phyloP scores from a whole-genome alignment of 30 jellyfish, hydroid and myxozoan genomes.

The Aurelia sp. region DNA sequence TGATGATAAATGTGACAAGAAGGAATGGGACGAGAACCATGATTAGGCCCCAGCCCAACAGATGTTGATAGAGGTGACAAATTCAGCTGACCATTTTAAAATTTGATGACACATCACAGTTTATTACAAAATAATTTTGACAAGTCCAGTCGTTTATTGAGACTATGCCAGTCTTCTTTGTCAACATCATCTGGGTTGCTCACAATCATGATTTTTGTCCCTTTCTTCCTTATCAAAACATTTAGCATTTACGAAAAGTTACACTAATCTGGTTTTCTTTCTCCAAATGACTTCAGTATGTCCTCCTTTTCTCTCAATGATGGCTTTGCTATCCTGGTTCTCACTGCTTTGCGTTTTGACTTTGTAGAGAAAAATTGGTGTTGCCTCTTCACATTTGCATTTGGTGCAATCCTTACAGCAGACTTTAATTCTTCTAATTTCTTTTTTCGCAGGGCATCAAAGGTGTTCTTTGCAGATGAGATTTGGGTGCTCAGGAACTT shows the following conservation, averaged over 20 bases:
- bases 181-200: too few species aligned
- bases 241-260: conserved; percentile 1
- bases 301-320: conserved; percentile 28
- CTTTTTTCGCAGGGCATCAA: conserved; percentile 29
- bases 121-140: too few species aligned
- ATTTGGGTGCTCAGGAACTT: conserved; percentile 3
- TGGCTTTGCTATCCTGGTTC: conserved; percentile 33
- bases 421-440: conserved; percentile 21
- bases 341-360: conserved; percentile 15
- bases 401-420: conserved; percentile 13
- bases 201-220: not conserved
- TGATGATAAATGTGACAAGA: too few species aligned
- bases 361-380: conserved; percentile 23
- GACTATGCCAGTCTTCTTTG: too few species aligned
- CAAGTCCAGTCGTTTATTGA: too few species aligned
- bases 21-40: too few species aligned
- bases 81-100: too few species aligned
- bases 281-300: conserved; percentile 6
- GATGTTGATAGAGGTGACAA: too few species aligned
- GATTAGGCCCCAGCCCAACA: too few species aligned
- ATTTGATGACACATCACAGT: too few species aligned
- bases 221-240: conserved; percentile 18
- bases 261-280: conserved; percentile 17
- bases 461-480: conserved; percentile 21
- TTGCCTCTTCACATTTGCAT: conserved; percentile 23